A percentile compares a stretch with the other conserved stretches of the same genome.
Evolutionary conservation across 1,140 invertebrate species (phyloP).

Genomic region (Listronotus oregonensis): DNA sequence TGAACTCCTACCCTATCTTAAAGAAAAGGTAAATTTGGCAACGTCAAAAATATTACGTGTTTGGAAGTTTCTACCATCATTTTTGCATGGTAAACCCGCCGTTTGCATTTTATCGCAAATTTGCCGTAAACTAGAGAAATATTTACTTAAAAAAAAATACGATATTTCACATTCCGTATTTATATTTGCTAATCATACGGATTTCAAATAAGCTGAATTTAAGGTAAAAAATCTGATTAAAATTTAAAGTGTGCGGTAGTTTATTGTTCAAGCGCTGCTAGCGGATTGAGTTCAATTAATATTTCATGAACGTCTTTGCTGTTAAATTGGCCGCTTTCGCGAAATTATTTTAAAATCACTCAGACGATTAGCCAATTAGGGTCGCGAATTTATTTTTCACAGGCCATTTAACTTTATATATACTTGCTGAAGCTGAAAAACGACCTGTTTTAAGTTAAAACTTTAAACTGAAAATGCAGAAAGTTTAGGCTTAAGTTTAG

Average conservation of each 20-base stretch:
- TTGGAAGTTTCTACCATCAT: too few species aligned
- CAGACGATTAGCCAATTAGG: slow-evolving; percentile 35
- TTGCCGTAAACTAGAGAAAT: too few species aligned
- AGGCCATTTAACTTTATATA: slow-evolving; percentile 32
- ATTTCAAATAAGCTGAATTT: too few species aligned
- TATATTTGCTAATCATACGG: too few species aligned
- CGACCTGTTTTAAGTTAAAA: slow-evolving; percentile 23
- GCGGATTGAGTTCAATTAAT: slow-evolving; percentile 20
- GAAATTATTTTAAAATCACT: slow-evolving; percentile 33
- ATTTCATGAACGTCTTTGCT: slow-evolving; percentile 27
- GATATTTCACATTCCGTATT: too few species aligned
- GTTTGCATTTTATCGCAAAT: too few species aligned
- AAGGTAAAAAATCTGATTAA: neutral
- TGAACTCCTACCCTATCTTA: too few species aligned
- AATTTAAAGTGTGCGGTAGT: slow-evolving; percentile 7
- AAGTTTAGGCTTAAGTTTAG: slow-evolving; percentile 9
- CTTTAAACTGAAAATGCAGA: slow-evolving; percentile 24
- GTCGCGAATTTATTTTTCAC: slow-evolving; percentile 34
- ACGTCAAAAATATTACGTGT: too few species aligned
- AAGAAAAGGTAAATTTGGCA: too few species aligned
- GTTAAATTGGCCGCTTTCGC: slow-evolving; percentile 25
- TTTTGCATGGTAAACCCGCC: too few species aligned
- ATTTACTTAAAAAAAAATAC: too few species aligned
- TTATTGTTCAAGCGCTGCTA: slow-evolving; percentile 11
- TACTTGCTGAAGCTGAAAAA: slow-evolving; percentile 28